Conservation (phyloP, 2,797 vertebrate genomes). For the Eulemur albifrons region DNA sequence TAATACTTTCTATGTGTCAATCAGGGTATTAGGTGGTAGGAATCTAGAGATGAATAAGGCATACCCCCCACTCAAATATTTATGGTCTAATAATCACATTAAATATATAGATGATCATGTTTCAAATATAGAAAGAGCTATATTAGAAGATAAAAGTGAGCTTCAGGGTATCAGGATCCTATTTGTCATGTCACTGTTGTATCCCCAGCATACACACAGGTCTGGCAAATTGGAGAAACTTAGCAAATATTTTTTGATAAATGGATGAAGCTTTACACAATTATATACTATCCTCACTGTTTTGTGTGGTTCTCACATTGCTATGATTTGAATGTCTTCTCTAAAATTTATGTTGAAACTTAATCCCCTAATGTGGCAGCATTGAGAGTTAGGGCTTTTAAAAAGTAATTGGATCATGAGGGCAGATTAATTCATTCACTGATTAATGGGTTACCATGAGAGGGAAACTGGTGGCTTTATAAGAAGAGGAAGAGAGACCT, state of each 20-base stretch:
- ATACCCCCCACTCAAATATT: background rate
- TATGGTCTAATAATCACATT: conserved; percentile 30
- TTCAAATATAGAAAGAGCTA: conserved; percentile 18
- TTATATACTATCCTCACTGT: background rate
- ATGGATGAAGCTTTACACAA: background rate
- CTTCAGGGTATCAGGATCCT: background rate
- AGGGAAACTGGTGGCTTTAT: background rate
- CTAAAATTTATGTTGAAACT: background rate
- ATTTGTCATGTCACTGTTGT: background rate
- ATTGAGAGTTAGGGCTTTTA: background rate
- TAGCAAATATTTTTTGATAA: background rate
- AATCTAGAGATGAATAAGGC: conserved; percentile 14
- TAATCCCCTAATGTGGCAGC: background rate
- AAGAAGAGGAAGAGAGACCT: background rate
- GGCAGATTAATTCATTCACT: background rate
- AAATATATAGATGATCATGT: conserved; percentile 25
- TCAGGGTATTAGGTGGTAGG: background rate
- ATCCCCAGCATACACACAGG: background rate
- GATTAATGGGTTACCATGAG: background rate
- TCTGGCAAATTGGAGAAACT: background rate
- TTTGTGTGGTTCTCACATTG: background rate
- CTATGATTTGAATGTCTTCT: background rate
- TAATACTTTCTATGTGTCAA: background rate
- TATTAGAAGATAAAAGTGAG: background rate
- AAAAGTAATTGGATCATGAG: background rate